These are phyloP conservation scores for Characodon lateralis DNA, from an alignment of 2,797 vertebrate species.

Conservation along the genomic window DNA sequence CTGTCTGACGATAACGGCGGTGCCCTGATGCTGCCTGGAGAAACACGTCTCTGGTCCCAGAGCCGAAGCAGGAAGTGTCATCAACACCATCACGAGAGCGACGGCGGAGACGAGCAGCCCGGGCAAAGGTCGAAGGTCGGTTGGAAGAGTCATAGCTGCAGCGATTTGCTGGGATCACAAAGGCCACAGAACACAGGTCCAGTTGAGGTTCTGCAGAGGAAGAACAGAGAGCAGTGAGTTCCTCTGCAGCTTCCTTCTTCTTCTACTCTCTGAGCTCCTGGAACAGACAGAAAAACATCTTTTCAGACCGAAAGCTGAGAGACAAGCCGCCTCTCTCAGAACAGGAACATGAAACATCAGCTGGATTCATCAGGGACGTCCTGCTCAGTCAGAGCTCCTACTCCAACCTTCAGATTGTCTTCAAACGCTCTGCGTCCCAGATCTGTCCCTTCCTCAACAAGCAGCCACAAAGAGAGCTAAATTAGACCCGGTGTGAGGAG, in stretches of 20 bases:
- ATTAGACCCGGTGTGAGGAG: slow-evolving; percentile 37
- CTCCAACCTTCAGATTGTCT: background rate
- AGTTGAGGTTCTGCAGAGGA: slow-evolving; percentile 34
- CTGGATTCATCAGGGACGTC: too few relatives aligned
- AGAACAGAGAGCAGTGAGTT: background rate
- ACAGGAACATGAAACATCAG: too few relatives aligned
- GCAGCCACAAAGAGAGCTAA: slow-evolving; percentile 18
- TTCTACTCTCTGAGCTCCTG: background rate
- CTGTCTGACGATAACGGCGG: slow-evolving; percentile 60
- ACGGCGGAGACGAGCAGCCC: slow-evolving; percentile 21
- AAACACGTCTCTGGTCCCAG: slow-evolving; percentile 74
- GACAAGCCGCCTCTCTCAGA: too few relatives aligned
- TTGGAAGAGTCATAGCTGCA: slow-evolving; percentile 42
- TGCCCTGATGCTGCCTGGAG: slow-evolving; percentile 75
- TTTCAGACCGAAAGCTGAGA: too few relatives aligned
- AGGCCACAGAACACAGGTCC: slow-evolving; percentile 34
- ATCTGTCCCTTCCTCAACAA: slow-evolving; percentile 22
- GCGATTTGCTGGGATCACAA: slow-evolving; percentile 11
- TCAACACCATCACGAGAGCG: background rate
- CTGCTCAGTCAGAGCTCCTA: background rate
- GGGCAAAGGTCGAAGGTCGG: background rate
- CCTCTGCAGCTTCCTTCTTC: background rate
- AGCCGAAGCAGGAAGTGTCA: slow-evolving; percentile 30
- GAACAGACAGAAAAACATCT: background rate
- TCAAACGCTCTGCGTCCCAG: slow-evolving; percentile 17